Conservation (phyloP, 30 jellyfish, hydroid and myxozoan genomes). For the Aurelia sp. region DNA sequence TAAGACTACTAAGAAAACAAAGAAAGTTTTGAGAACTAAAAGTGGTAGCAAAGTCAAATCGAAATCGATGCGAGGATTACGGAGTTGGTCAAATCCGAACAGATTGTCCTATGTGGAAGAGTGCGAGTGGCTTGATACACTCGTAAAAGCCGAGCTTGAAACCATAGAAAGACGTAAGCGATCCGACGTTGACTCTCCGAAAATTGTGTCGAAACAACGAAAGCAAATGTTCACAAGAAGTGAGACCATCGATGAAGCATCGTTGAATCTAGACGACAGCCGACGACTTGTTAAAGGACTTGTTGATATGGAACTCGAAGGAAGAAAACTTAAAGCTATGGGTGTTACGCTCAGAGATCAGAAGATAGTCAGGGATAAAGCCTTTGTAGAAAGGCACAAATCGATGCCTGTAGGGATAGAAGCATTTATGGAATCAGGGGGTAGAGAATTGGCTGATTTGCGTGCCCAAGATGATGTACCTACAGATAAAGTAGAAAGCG, state of each 20-base stretch:
- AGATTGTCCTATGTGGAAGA: conserved; percentile 48
- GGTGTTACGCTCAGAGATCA: conserved; percentile 7
- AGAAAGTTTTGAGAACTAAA: conserved; percentile 47
- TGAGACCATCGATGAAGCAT: conserved; percentile 64
- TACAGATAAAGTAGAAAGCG: neutral
- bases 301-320: conserved; percentile 65
- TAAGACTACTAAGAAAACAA: conserved; percentile 11
- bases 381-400: conserved; percentile 14
- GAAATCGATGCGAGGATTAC: conserved; percentile 59
- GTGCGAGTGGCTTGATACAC: conserved; percentile 70
- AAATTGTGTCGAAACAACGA: conserved; percentile 2
- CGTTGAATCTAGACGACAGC: conserved; percentile 41
- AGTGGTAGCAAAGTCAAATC: conserved; percentile 62
- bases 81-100: conserved; percentile 38
- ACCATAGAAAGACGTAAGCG: conserved; percentile 21
- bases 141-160: conserved; percentile 57
- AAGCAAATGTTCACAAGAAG: conserved; percentile 26
- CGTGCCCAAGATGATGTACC: neutral
- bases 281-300: conserved; percentile 39
- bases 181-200: conserved; percentile 35
- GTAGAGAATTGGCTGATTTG: neutral
- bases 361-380: conserved; percentile 4
- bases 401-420: conserved; percentile 66
- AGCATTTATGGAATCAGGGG: neutral
- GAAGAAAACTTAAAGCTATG: conserved; percentile 24